Evolutionary conservation across 2,888 invertebrate genomes (phyloP).

Genomic region (Plemyria rubiginata): DNA sequence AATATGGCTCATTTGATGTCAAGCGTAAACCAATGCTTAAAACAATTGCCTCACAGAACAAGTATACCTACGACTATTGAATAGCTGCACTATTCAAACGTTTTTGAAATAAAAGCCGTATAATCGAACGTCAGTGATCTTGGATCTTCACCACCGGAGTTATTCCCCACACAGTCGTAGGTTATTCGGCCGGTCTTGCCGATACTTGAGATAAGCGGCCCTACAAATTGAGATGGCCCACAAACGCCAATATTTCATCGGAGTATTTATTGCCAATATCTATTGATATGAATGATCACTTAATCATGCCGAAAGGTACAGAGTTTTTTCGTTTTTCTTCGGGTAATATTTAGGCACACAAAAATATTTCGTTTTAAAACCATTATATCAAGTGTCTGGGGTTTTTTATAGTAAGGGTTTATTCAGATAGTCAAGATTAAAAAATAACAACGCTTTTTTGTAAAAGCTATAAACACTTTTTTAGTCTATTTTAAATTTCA

Average conservation of each 20-base stretch:
- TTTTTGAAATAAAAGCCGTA: background rate
- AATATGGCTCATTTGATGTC: too few species aligned
- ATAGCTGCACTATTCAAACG: background rate
- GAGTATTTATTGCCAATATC: slow-evolving; percentile 74
- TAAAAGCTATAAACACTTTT: too few species aligned
- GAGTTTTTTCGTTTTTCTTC: slow-evolving; percentile 17
- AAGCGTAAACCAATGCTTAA: too few species aligned
- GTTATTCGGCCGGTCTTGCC: slow-evolving; percentile 61
- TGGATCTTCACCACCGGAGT: slow-evolving; percentile 15
- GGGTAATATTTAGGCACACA: background rate
- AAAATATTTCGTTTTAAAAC: too few species aligned
- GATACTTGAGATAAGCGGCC: slow-evolving; percentile 72
- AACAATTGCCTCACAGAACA: too few species aligned
- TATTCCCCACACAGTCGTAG: slow-evolving; percentile 18
- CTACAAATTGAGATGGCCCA: slow-evolving; percentile 80
- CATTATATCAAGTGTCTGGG: too few species aligned
- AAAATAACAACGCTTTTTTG: too few species aligned
- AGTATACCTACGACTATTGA: background rate
- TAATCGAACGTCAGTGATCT: background rate
- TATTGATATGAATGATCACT: slow-evolving; percentile 50
- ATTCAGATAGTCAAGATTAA: too few species aligned
- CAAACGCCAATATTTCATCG: slow-evolving; percentile 77
- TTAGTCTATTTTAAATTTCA: too few species aligned
- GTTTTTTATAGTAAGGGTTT: too few species aligned
- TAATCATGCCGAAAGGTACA: slow-evolving; percentile 20